Percentiles rank a stretch among this genome's conserved stretches.
phyloP scores from a whole-genome alignment of 2,797 vertebrate species.

The Eupleurogrammus muticus region DNA sequence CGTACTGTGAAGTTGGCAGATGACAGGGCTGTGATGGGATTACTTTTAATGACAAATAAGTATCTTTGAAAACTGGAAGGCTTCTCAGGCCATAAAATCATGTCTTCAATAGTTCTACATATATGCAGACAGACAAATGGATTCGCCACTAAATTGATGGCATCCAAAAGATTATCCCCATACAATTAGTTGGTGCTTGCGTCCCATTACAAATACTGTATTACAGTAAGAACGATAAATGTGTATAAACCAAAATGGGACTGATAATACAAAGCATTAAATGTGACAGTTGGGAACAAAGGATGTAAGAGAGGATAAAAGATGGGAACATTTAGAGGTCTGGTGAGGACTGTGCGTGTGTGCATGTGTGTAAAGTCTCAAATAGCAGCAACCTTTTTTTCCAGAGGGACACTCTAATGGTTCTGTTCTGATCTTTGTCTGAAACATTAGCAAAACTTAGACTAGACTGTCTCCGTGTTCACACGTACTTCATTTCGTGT shows the following conservation, averaged over 20 bases:
- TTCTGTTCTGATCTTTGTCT: conserved; percentile 13
- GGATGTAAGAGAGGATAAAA: not conserved
- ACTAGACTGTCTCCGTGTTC: not conserved
- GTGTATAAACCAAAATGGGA: not conserved
- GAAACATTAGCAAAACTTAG: conserved; percentile 3
- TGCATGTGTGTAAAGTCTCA: not conserved
- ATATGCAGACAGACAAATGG: not conserved
- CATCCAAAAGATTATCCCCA: not conserved
- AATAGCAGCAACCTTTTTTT: conserved; percentile 3
- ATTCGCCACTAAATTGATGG: not conserved
- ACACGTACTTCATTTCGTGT: not conserved
- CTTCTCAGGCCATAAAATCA: too few relatives aligned
- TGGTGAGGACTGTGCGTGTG: not conserved
- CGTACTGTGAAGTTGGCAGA: too few relatives aligned
- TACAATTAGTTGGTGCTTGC: too few relatives aligned
- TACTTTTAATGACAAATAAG: too few relatives aligned
- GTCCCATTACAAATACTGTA: not conserved
- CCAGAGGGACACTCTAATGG: not conserved
- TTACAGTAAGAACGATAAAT: not conserved
- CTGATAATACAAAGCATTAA: not conserved
- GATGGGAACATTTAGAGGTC: not conserved
- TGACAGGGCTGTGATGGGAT: too few relatives aligned
- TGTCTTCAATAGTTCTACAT: not conserved
- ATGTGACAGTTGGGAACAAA: not conserved
- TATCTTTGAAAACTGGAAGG: too few relatives aligned